Base-by-base conservation (phyloP, 2,888 invertebrate genomes). In the Polydrusus tereticollis region DNA sequence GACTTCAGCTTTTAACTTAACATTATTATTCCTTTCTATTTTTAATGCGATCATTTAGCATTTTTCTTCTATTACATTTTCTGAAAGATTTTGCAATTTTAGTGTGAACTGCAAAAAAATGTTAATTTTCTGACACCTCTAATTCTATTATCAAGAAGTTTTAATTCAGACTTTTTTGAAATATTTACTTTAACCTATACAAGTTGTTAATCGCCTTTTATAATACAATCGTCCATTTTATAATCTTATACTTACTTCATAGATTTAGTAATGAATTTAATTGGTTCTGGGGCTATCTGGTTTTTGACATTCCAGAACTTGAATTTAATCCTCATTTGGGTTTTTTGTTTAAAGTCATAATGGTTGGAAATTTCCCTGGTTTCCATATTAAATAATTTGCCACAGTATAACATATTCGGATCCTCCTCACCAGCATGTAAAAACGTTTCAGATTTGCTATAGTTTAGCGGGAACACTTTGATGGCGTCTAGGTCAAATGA, bases 181-280 rank as follows among this genome's bases (percentile, higher is more conserved):
- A n/a, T n/a, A n/a, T n/a, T n/a, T n/a, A n/a, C n/a, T n/a, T n/a
- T n/a, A n/a, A n/a, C n/a, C n/a, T n/a, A n/a, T n/a, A n/a, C n/a
- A n/a, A n/a, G n/a, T n/a, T n/a, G n/a, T n/a, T n/a, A n/a, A n/a
- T n/a, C n/a, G n/a, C n/a, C n/a, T n/a, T n/a, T n/a, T n/a, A n/a
- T n/a, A n/a, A n/a, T n/a, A n/a, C n/a, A n/a, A n/a, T n/a, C n/a
- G n/a, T n/a, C n/a, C n/a, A n/a, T n/a, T n/a, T n/a, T n/a, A n/a
- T n/a, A n/a, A 43, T n/a, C 45, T 26, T 52, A 2, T 8, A 74
- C 70, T 74, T 74, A 74, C 74, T 59, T 16, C 67, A 74, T 70
- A 7, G 23, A 12, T 57, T 69, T 60, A 12, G 0, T 26, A 20
- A 74, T 38, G 59, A 71, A 74, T 7, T 47, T 14, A 23, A 47